phyloP scores from a whole-genome alignment of 35 echinoderm and acorn worm genomes.

The Apostichopus californicus region DNA sequence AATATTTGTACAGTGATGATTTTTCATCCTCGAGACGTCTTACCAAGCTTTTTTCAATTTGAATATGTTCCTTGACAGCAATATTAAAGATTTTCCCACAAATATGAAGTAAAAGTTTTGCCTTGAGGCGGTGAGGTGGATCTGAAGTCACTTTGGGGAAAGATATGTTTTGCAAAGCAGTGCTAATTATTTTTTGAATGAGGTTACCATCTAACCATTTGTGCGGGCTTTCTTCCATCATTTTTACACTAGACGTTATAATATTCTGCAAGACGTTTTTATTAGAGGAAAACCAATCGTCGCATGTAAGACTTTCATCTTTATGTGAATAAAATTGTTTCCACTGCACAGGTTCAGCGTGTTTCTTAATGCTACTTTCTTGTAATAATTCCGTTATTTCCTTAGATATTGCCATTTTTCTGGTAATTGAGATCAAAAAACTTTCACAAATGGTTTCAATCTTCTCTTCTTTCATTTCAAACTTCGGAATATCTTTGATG shows the following conservation, averaged over 20 bases:
- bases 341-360: neutral
- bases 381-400: neutral
- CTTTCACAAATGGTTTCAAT: constrained; percentile 6
- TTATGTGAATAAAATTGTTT: constrained; percentile 3
- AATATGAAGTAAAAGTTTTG: neutral
- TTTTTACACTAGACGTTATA: neutral
- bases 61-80: neutral
- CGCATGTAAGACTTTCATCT: neutral
- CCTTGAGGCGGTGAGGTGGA: constrained; percentile 5
- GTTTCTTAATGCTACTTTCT: neutral
- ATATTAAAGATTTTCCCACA: constrained; percentile 7
- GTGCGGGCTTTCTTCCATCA: neutral
- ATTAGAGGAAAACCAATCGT: neutral
- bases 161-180: neutral
- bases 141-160: neutral
- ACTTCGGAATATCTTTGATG: neutral
- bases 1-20: neutral
- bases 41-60: neutral
- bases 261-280: neutral
- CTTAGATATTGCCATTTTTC: neutral
- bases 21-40: neutral
- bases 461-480: neutral
- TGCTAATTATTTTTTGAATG: neutral
- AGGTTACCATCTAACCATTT: neutral
- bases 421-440: neutral